Evolutionary conservation across 2,888 invertebrate genomes (phyloP).

Genomic region (Entomobrya proxima): DNA sequence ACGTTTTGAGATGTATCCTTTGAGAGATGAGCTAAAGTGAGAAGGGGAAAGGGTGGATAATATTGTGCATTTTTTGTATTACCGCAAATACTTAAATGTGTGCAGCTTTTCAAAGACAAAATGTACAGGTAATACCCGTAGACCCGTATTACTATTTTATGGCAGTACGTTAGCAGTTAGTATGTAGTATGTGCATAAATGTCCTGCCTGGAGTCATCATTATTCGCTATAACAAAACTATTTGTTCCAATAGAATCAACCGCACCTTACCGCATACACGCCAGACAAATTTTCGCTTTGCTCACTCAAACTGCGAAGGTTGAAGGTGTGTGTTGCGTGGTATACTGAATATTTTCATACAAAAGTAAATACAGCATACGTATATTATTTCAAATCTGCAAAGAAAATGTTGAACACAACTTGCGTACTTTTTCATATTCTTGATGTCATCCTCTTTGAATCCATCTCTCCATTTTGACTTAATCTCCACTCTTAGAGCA

Average conservation of each 20-base stretch:
- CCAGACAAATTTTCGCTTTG: no score
- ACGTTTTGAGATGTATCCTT: not conserved
- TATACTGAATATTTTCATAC: no score
- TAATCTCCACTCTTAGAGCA: not conserved
- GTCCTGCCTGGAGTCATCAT: slow-evolving; percentile 29
- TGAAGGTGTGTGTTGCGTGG: no score
- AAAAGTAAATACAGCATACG: no score
- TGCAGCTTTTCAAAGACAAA: not conserved
- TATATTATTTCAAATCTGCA: not conserved
- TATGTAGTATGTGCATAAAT: no score
- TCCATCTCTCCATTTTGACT: not conserved
- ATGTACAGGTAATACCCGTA: slow-evolving; percentile 21
- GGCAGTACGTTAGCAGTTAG: no score
- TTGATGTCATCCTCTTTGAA: slow-evolving; percentile 32
- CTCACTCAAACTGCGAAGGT: no score
- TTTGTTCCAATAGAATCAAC: slow-evolving; percentile 2
- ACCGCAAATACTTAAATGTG: not conserved
- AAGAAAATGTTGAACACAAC: slow-evolving; percentile 1
- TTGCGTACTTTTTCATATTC: slow-evolving; percentile 15
- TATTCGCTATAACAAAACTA: not conserved
- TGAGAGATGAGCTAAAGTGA: not conserved
- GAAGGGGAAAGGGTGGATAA: slow-evolving; percentile 1
- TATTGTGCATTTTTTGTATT: not conserved
- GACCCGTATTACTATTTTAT: no score
- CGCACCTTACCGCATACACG: not conserved